A percentile compares a stretch with the other conserved stretches of the same genome.
phyloP scores from a whole-genome alignment of 1,140 invertebrate genomes.

The Trichogramma pretiosum region DNA sequence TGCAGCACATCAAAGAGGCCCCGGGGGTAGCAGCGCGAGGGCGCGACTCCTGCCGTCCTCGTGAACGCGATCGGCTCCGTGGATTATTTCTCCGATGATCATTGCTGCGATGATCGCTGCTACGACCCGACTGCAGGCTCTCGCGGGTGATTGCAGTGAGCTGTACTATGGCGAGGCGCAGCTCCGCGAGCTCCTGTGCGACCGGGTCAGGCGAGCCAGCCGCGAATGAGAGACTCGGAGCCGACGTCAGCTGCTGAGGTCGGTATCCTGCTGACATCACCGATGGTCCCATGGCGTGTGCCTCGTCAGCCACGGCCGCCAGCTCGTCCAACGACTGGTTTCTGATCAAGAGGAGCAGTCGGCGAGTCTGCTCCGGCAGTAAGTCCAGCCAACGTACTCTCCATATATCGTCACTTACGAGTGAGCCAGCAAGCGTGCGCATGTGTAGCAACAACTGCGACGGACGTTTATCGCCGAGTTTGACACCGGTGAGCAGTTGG shows the following conservation, averaged over 20 bases:
- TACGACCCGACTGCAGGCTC: no score
- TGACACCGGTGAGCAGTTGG: background rate
- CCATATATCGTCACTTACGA: conserved; percentile 13
- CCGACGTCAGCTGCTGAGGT: background rate
- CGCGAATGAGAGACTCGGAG: background rate
- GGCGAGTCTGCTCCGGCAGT: background rate
- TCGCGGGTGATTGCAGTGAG: no score
- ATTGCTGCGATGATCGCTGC: no score
- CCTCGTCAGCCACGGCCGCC: conserved; percentile 14
- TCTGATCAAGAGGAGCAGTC: conserved; percentile 1
- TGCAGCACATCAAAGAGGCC: no score
- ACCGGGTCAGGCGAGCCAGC: no score
- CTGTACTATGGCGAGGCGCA: no score
- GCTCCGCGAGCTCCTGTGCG: no score
- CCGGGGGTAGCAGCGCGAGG: no score
- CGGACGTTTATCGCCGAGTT: conserved; percentile 21
- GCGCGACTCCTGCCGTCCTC: no score
- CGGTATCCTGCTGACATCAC: conserved; percentile 8
- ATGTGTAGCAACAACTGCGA: conserved; percentile 22
- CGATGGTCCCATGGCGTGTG: conserved; percentile 17
- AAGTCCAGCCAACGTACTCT: conserved; percentile 19
- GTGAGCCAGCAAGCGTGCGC: conserved; percentile 11
- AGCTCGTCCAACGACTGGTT: conserved; percentile 6
- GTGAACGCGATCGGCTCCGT: no score
- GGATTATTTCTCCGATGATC: no score